Evolutionary conservation across 2,888 invertebrate species (phyloP), one percentile per base, ranked within the genome.

Genomic region (Lasius fuliginosus): DNA sequence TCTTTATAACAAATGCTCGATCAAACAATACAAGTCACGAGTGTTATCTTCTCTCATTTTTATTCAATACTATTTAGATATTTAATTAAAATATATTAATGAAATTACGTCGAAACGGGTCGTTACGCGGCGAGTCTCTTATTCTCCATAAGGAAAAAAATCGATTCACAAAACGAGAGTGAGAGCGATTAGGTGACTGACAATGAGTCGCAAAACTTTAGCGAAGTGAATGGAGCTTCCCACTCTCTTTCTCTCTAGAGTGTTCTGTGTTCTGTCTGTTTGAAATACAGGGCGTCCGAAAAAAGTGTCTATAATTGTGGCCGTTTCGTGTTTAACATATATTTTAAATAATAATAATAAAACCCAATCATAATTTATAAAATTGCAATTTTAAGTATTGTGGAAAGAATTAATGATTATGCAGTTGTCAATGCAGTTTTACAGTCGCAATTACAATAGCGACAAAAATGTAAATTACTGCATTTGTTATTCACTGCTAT

Each of bases 221-320:
- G 81, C 83, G 67, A 83, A 83, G 89, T 90, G 91, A 91, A 91
- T 89, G 89, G 90, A 82, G 15, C 62, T 64, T 71, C 85, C 85
- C 75, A 53, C 79, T 65, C 64, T 30, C 53, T 65, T 46, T 23
- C 36, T 36, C 36, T 36, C 5, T 36, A 8, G 3, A 42, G 11
- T 30, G 9, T 8, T 33, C 40, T 11, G 40, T 11, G 40, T 40
- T 12, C 46, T 49, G 18, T 18, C 53, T 53, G 53, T 53, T 53
- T 27, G 18, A 65, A 23, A 49, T 27, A 62, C n/a, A 64, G 12
- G 18, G 23, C 27, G 36, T 36, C 27, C n/a, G 30, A 49, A 76
- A 65, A 53, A 46, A 36, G 1, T 33, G 11, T 42, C 5, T 46
- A 18, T 5, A 49, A 49, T 49, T 49, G 1, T 15, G 53, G 8